These are phyloP conservation scores for Lineus longissimus DNA, from an alignment of 1,140 invertebrate species.

Conservation along the genomic window DNA sequence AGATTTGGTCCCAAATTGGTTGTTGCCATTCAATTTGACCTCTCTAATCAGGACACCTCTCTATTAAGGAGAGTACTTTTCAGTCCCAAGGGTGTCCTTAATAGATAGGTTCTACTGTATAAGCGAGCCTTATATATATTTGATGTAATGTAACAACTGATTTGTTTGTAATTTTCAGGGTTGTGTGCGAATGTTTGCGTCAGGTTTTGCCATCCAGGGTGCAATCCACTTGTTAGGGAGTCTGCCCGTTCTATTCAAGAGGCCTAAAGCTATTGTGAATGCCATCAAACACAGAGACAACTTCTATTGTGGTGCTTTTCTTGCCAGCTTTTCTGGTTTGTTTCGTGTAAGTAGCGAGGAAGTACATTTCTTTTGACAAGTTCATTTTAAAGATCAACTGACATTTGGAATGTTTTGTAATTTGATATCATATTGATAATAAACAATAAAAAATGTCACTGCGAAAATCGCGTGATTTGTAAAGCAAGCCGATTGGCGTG, in stretches of 20 bases:
- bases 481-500: too few species aligned
- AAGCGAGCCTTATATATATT: too few species aligned
- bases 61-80: too few species aligned
- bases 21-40: too few species aligned
- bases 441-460: too few species aligned
- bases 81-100: too few species aligned
- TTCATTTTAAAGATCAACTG: background rate
- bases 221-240: slow-evolving; percentile 35
- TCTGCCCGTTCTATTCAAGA: slow-evolving; percentile 24
- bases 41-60: too few species aligned
- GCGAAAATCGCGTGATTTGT: too few species aligned
- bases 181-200: slow-evolving; percentile 34
- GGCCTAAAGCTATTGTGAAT: slow-evolving; percentile 29
- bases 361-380: background rate
- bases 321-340: slow-evolving; percentile 38
- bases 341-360: slow-evolving; percentile 34
- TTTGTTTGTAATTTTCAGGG: slow-evolving; percentile 32
- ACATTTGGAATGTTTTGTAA: too few species aligned
- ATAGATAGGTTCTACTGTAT: too few species aligned
- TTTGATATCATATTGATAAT: too few species aligned
- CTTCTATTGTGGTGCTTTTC: slow-evolving; percentile 40
- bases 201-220: slow-evolving; percentile 40
- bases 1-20: too few species aligned
- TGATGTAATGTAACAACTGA: slow-evolving; percentile 6
- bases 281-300: slow-evolving; percentile 33